A percentile compares a stretch with the other conserved stretches of the same genome.
These are phyloP conservation scores for Thamnaconus septentrionalis DNA, from an alignment of 2,113 vertebrate species.

Conservation along the genomic window DNA sequence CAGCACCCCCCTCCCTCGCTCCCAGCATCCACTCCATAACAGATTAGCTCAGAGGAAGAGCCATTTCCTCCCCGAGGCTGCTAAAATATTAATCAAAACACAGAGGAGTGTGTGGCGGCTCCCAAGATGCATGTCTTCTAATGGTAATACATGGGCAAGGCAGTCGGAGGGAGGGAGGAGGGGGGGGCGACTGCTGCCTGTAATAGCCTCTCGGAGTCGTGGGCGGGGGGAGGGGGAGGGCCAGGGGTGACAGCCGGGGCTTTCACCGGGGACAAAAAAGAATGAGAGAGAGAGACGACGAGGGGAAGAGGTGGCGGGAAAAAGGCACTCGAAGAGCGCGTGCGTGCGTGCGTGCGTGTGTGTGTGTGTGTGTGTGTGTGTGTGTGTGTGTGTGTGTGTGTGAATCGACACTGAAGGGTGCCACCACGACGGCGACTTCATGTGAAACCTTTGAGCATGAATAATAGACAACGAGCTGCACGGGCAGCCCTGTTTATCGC, in stretches of 20 bases:
- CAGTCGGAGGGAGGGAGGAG: too few species aligned
- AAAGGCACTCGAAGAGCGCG: conserved; percentile 47
- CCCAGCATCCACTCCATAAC: conserved; percentile 83
- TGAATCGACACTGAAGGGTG: conserved; percentile 1
- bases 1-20: conserved; percentile 67
- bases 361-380: conserved; percentile 1
- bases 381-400: not conserved
- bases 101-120: conserved; percentile 88
- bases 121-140: conserved; percentile 92
- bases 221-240: conserved; percentile 77
- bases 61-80: conserved; percentile 90
- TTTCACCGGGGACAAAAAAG: conserved; percentile 72
- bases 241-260: conserved; percentile 71
- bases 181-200: conserved; percentile 82
- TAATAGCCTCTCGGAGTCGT: conserved; percentile 80
- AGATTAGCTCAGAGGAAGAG: conserved; percentile 93
- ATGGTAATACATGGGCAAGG: conserved; percentile 86
- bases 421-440: not conserved
- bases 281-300: conserved; percentile 54
- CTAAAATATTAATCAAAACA: conserved; percentile 99
- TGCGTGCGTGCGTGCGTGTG: not conserved
- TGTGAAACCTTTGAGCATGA: too few species aligned
- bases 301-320: conserved; percentile 40
- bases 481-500: too few species aligned
- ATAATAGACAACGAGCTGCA: too few species aligned